Evolutionary conservation across 92 coral and sea anemone genomes (phyloP), one percentile per base, ranked within the genome.

Genomic region (Zoanthus sansibaricus): DNA sequence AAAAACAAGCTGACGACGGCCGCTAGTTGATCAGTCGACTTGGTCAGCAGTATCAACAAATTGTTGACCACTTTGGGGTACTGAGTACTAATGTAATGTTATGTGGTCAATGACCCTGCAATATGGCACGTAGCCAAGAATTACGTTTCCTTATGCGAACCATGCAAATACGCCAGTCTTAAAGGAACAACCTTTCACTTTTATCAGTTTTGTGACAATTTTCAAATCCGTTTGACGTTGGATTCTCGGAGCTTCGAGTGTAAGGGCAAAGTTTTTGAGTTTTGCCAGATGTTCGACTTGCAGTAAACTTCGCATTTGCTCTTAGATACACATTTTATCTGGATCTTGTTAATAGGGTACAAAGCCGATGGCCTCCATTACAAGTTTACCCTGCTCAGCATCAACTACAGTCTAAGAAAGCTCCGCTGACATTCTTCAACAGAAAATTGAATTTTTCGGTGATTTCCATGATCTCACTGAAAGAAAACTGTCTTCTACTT

Each of bases 1-100:
- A 82, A 9, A 76, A 25, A n/a, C 86, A 72, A 62, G 25, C 21
- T 8, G n/a, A 62, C 69, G 69, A n/a, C 6, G 10, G 69, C 69
- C 1, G 9, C 69, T 62, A 62, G 69, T 62, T 62, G 25, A 9
- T 8, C 21, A 20, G 69, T 62, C 3, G 8, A n/a, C 30, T 20
- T 62, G 30, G 69, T 18, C 69, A 62, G 69, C 25, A 21, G 69
- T 20, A 7, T 16, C 69, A 62, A 31, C 7, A 17, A 16, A 11
- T 17, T 62, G 6, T 16, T 9, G 5, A 62, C 21, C 69, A 9
- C 30, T 17, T 9, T 17, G 17, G 31, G 18, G 13, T 62, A 17
- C 68, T 17, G 55, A 11, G 12, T 49, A 49, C 55, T 7, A 49
- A 8, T 62, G 25, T 62, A 7, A 62, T 37, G 42, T 20, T 62